A percentile compares a stretch with the other conserved stretches of the same genome.
Evolutionary conservation across 2,113 vertebrate species (phyloP).

Genomic region (Shinisaurus crocodilurus): DNA sequence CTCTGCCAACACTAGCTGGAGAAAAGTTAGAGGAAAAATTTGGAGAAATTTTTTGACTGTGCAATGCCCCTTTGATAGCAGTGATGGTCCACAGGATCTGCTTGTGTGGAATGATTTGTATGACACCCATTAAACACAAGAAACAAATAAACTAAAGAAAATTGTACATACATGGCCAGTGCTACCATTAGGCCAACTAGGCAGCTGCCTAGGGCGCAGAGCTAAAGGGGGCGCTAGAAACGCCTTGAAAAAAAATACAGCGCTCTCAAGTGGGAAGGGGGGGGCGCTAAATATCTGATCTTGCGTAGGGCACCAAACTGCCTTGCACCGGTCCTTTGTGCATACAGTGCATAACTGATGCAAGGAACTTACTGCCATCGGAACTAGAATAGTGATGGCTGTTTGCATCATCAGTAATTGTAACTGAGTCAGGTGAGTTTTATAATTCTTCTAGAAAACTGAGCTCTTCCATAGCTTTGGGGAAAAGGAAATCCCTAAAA

Average conservation of each 20-base stretch:
- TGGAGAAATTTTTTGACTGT: background rate
- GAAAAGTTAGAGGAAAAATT: no score
- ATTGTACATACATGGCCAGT: no score
- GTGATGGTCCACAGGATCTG: background rate
- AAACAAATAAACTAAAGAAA: background rate
- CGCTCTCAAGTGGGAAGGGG: no score
- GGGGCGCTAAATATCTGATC: no score
- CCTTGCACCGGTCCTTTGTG: no score
- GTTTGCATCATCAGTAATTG: background rate
- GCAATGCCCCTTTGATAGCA: background rate
- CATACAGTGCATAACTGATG: background rate
- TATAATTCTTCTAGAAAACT: background rate
- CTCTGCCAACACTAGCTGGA: background rate
- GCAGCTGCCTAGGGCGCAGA: no score
- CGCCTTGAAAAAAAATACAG: no score
- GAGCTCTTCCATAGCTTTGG: background rate
- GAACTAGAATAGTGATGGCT: background rate
- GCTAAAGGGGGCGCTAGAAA: no score
- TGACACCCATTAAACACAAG: accelerated
- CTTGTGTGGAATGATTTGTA: background rate
- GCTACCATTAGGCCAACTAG: no score
- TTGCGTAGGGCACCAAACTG: no score
- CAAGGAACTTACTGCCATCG: background rate
- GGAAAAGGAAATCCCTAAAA: background rate
- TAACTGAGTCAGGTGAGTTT: background rate